Evolutionary conservation across 53 echinoderm and acorn worm genomes (phyloP).

Genomic region (Hippasteria phrygiana): DNA sequence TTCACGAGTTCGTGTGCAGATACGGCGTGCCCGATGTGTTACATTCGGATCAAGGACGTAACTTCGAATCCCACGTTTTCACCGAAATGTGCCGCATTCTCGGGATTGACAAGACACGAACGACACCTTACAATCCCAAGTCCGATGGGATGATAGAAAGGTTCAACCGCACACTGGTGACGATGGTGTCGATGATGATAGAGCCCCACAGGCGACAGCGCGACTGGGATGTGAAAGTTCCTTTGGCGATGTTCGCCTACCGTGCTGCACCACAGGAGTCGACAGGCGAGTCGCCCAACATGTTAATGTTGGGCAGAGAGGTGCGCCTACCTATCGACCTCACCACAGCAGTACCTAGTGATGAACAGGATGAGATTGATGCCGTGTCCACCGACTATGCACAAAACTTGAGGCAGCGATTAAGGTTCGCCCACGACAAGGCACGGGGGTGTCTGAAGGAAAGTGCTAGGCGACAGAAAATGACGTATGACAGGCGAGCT

Average conservation of each 20-base stretch:
- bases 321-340: neutral
- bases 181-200: slow-evolving; percentile 33
- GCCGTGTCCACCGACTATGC: too few species aligned
- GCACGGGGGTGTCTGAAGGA: neutral
- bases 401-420: neutral
- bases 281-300: slow-evolving; percentile 15
- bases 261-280: slow-evolving; percentile 1
- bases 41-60: slow-evolving; percentile 62
- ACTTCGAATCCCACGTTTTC: slow-evolving; percentile 65
- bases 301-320: neutral
- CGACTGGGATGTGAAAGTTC: slow-evolving; percentile 16
- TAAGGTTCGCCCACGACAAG: neutral
- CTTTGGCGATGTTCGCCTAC: neutral
- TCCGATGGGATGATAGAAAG: slow-evolving; percentile 49
- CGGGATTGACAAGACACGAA: slow-evolving; percentile 24
- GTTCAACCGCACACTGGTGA: slow-evolving; percentile 54
- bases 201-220: neutral
- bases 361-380: neutral
- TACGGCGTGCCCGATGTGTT: slow-evolving; percentile 62
- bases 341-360: neutral
- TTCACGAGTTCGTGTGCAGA: slow-evolving; percentile 62
- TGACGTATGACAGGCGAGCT: neutral
- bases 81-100: slow-evolving; percentile 7
- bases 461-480: neutral
- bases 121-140: slow-evolving; percentile 38